Evolutionary conservation across 2,888 invertebrate species (phyloP).

Genomic region (Tachina lurida): DNA sequence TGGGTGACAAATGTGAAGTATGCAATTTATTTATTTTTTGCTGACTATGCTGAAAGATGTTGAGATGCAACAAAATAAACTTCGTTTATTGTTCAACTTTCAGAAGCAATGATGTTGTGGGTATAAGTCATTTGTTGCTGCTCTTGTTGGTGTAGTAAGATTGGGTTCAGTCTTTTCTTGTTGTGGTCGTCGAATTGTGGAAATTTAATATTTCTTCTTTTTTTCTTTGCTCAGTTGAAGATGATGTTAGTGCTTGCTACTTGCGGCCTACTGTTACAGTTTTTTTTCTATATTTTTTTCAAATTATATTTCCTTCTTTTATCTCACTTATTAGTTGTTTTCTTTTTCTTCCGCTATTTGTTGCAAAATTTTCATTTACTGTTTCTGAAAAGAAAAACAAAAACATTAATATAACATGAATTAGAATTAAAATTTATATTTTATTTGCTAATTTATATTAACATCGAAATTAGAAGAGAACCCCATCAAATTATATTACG

Average conservation of each 20-base stretch:
- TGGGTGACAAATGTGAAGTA: background rate
- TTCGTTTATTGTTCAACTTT: slow-evolving; percentile 44
- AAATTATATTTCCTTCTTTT: slow-evolving; percentile 46
- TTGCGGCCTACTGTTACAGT: slow-evolving; percentile 53
- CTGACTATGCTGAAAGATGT: slow-evolving; percentile 7
- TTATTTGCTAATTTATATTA: slow-evolving; percentile 16
- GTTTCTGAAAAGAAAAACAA: slow-evolving; percentile 73
- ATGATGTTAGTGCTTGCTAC: slow-evolving; percentile 62
- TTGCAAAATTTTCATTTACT: slow-evolving; percentile 71
- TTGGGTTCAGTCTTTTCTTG: slow-evolving; percentile 70
- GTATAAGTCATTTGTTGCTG: slow-evolving; percentile 23
- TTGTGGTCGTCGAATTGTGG: slow-evolving; percentile 61
- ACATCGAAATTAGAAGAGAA: slow-evolving; percentile 10
- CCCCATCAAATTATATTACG: slow-evolving; percentile 22
- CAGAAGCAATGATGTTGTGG: slow-evolving; percentile 24
- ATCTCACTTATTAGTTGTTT: slow-evolving; percentile 6
- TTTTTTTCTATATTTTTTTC: slow-evolving; percentile 66
- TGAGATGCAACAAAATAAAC: slow-evolving; percentile 15
- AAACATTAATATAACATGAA: slow-evolving; percentile 45
- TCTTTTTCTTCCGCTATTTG: slow-evolving; percentile 29
- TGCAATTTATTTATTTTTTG: background rate
- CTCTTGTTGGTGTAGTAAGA: slow-evolving; percentile 63
- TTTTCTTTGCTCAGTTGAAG: slow-evolving; percentile 56
- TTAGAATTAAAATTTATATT: slow-evolving; percentile 2
- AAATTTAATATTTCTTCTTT: slow-evolving; percentile 58